These are phyloP conservation scores for Amblyjoppa proteus DNA, from an alignment of 2,888 invertebrate species.

Conservation along the genomic window DNA sequence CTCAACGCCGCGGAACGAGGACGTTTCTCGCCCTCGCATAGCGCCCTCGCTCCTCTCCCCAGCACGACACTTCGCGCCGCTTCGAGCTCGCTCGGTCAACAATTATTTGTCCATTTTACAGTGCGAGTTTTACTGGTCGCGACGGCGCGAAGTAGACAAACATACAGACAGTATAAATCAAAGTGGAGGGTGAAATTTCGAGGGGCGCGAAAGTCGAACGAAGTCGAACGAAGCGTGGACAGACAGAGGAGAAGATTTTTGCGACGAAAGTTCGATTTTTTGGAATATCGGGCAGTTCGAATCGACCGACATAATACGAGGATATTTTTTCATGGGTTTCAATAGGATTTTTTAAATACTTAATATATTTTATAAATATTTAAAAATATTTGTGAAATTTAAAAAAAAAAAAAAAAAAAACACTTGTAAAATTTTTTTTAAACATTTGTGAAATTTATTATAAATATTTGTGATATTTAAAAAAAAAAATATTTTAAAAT, in stretches of 20 bases:
- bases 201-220: background rate
- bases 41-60: background rate
- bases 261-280: background rate
- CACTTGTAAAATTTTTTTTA: too few relatives aligned
- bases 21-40: conserved; percentile 14
- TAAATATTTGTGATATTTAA: too few relatives aligned
- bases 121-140: conserved; percentile 12
- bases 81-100: conserved; percentile 7
- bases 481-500: too few relatives aligned
- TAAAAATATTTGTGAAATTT: too few relatives aligned
- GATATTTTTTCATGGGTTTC: too few relatives aligned
- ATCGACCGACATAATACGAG: too few relatives aligned
- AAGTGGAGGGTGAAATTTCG: background rate
- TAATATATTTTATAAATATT: too few relatives aligned
- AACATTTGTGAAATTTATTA: too few relatives aligned
- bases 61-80: conserved; percentile 1
- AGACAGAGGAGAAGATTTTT: background rate
- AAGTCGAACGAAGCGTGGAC: too few relatives aligned
- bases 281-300: too few relatives aligned
- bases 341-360: too few relatives aligned
- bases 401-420: too few relatives aligned
- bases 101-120: conserved; percentile 64
- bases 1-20: conserved; percentile 23
- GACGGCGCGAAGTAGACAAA: background rate
- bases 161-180: background rate